Evolutionary conservation across 2,888 invertebrate species (phyloP), one percentile per base, ranked within the genome.

Genomic region (Sphaerophoria taeniata): DNA sequence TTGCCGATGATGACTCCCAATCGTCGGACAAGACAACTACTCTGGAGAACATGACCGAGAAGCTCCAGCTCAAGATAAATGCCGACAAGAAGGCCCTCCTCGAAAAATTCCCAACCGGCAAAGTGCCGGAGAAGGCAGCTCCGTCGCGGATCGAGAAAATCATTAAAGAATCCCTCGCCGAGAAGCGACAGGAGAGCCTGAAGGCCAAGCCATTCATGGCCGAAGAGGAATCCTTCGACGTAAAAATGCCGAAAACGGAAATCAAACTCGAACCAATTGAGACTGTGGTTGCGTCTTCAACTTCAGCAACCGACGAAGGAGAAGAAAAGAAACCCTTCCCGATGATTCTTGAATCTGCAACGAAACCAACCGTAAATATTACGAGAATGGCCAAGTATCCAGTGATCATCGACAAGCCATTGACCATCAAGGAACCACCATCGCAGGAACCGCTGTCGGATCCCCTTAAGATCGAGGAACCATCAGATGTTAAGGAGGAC

Each of bases 1-100:
- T 90, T 61, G 89, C 89, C 1, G 92, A 92, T 65, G 92, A 92
- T 81, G 92, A 92, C 72, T 92, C 92, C 0, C 92, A 92, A 69
- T 92, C 92, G 0, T 92, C 92, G 0, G 91, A 91, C 33, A 91
- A 91, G 79, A 89, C 90, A 0, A 89, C 90, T 0, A 89, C 89
- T n/a, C 82, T 90, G 2, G 90, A 90, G 74, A 90, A 90, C 76
- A 89, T 90, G 89, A 88, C 89, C 4, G 89, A 90, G 47, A 89
- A 89, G 78, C 87, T 90, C 36, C 89, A 90, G 67, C 89, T 89
- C 51, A 90, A 90, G 76, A 89, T 90, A 3, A 89, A 89, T 61
- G 89, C 89, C 3, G 89, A 90, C 14, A 90, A 90, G 74, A 81
- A 88, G 45, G 89, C 89, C 3, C 73, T 84, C 5, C 6, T 88